A percentile compares a stretch with the other conserved stretches of the same genome.
Conservation (phyloP, 1,140 invertebrate genomes). For the Formica exsecta region DNA sequence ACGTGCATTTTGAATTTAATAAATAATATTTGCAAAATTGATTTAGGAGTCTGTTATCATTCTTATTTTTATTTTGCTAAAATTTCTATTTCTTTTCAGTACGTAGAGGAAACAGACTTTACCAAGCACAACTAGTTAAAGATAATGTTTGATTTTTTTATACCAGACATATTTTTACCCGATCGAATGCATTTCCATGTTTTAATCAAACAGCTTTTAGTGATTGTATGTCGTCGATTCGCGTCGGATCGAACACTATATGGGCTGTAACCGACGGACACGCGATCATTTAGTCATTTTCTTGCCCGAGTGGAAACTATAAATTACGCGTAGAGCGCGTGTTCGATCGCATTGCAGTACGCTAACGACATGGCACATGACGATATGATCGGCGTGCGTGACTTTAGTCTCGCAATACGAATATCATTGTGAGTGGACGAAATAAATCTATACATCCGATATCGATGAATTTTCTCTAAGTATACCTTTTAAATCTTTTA, state of each 20-base stretch:
- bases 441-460: slow-evolving; percentile 35
- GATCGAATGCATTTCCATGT: background rate
- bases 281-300: slow-evolving; percentile 76
- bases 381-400: slow-evolving; percentile 75
- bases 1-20: background rate
- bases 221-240: slow-evolving; percentile 44
- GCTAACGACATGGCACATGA: slow-evolving; percentile 75
- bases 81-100: background rate
- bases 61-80: too few relatives aligned
- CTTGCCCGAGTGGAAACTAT: slow-evolving; percentile 70
- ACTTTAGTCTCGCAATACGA: slow-evolving; percentile 61
- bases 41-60: too few relatives aligned
- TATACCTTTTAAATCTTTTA: background rate
- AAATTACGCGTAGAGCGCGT: slow-evolving; percentile 75
- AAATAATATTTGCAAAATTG: too few relatives aligned
- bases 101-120: background rate
- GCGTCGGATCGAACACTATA: slow-evolving; percentile 56
- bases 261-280: slow-evolving; percentile 58
- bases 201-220: slow-evolving; percentile 36
- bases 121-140: background rate
- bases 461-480: slow-evolving; percentile 44
- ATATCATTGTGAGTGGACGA: slow-evolving; percentile 57
- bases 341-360: slow-evolving; percentile 77
- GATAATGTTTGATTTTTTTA: background rate
- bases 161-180: background rate